These are phyloP conservation scores for Cartodere bifasciata DNA, from an alignment of 2,888 invertebrate species.

Conservation along the genomic window DNA sequence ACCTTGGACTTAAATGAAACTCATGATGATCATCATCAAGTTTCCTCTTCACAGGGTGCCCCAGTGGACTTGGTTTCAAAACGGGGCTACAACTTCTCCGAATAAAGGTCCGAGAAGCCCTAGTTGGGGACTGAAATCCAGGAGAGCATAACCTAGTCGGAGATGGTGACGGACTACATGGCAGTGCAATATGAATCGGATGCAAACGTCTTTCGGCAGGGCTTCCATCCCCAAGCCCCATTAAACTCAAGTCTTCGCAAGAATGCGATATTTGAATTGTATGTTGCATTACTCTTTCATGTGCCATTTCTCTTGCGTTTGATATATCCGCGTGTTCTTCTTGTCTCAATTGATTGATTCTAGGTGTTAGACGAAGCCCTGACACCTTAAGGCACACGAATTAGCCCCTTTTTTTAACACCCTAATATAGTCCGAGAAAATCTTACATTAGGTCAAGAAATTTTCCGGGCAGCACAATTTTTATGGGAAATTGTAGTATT, in stretches of 20 bases:
- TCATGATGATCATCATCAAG: constrained; percentile 42
- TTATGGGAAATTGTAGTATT: too few relatives aligned
- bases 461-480: too few relatives aligned
- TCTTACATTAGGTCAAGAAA: too few relatives aligned
- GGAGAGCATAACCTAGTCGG: constrained; percentile 30
- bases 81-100: constrained; percentile 83
- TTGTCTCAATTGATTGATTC: constrained; percentile 77
- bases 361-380: constrained; percentile 39
- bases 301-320: constrained; percentile 75
- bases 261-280: constrained; percentile 92
- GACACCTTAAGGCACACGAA: constrained; percentile 36
- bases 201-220: constrained; percentile 29
- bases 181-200: constrained; percentile 38
- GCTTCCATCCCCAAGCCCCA: constrained; percentile 42
- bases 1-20: constrained; percentile 30
- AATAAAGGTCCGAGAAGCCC: constrained; percentile 55
- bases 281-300: constrained; percentile 82
- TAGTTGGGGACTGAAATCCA: constrained; percentile 50
- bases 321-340: constrained; percentile 78
- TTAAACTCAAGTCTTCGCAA: constrained; percentile 79
- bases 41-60: constrained; percentile 56
- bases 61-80: constrained; percentile 62
- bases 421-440: too few relatives aligned
- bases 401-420: too few relatives aligned
- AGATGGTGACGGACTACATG: constrained; percentile 32